Evolutionary conservation across 2,797 vertebrate genomes (phyloP).

Genomic region (Potorous gilbertii): DNA sequence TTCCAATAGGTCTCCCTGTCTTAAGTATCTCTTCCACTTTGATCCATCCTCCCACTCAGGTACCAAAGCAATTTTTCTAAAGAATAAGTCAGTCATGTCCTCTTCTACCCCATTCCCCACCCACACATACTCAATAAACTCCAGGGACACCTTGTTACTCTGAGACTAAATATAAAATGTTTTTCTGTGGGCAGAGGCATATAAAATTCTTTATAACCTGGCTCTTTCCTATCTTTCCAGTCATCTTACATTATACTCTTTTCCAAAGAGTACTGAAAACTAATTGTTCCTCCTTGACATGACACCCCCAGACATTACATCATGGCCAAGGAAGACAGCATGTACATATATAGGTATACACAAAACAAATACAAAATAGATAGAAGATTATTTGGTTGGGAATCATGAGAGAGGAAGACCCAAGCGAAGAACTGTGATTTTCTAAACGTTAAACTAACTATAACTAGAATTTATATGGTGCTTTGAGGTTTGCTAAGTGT

Average conservation of each 20-base stretch:
- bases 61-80: not conserved
- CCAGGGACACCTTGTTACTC: not conserved
- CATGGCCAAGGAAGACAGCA: not conserved
- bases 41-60: not conserved
- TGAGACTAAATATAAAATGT: not conserved
- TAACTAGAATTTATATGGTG: not conserved
- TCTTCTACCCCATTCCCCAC: not conserved
- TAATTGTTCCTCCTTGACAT: not conserved
- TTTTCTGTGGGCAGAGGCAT: not conserved
- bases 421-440: not conserved
- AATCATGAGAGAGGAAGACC: not conserved
- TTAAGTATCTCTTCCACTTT: not conserved
- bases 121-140: not conserved
- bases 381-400: not conserved
- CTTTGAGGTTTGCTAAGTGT: not conserved
- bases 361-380: not conserved
- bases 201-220: not conserved
- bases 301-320: not conserved
- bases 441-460: not conserved
- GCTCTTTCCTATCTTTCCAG: not conserved
- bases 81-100: not conserved
- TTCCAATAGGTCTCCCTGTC: not conserved
- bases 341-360: not conserved
- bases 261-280: not conserved
- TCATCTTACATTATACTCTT: not conserved